A percentile compares a stretch with the other conserved stretches of the same genome.
Evolutionary conservation across 2,888 invertebrate genomes (phyloP).

Genomic region (Ferdinandea cuprea): DNA sequence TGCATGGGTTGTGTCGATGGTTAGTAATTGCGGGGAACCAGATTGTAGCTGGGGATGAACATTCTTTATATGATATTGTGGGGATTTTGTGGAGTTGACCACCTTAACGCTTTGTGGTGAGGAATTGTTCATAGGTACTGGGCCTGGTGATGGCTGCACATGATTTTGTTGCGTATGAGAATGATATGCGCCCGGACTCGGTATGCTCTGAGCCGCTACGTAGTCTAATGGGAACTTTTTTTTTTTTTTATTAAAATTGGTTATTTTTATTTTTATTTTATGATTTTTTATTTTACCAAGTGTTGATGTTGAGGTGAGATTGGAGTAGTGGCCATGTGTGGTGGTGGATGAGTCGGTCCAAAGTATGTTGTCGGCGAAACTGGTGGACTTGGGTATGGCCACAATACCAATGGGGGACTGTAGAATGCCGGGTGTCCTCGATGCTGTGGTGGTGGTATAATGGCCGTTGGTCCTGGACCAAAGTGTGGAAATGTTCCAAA

Average conservation of each 20-base stretch:
- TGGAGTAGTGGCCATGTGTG: conserved; percentile 77
- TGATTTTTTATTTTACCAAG: conserved; percentile 78
- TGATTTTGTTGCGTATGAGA: conserved; percentile 37
- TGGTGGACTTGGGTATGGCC: conserved; percentile 97
- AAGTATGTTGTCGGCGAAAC: conserved; percentile 95
- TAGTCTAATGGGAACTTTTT: conserved; percentile 57
- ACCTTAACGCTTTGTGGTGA: conserved; percentile 43
- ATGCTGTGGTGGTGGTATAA: conserved; percentile 85
- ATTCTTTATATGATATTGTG: conserved; percentile 47
- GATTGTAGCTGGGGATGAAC: conserved; percentile 40
- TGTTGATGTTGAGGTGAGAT: conserved; percentile 78
- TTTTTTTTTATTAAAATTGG: not conserved
- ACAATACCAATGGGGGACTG: conserved; percentile 91
- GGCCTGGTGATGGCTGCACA: conserved; percentile 38
- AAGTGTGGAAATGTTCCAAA: conserved; percentile 83
- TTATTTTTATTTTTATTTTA: not conserved
- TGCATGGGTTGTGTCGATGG: conserved; percentile 63
- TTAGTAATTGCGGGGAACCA: conserved; percentile 47
- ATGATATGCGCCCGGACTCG: conserved; percentile 45
- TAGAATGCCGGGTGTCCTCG: conserved; percentile 84
- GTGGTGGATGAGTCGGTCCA: conserved; percentile 85
- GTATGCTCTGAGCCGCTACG: conserved; percentile 45
- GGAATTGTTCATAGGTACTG: conserved; percentile 43
- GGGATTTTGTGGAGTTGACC: conserved; percentile 28
- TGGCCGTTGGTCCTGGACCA: conserved; percentile 85